Conservation (phyloP, 1,140 invertebrate species). For the Drosophila nasuta region DNA sequence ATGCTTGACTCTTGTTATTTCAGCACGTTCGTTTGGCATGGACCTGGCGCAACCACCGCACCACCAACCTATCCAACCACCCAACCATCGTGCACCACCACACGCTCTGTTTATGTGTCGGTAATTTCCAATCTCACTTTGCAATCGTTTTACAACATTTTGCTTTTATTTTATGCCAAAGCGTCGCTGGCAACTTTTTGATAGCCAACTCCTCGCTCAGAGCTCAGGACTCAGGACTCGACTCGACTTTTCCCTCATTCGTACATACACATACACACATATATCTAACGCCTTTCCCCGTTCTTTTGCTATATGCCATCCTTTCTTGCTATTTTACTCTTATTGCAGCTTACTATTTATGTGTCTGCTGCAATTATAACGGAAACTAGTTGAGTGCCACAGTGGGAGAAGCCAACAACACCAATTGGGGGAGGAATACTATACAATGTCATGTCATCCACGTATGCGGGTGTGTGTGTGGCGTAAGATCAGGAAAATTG, state of each 20-base stretch:
- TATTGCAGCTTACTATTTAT: conserved; percentile 83
- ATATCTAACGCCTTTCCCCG: not conserved
- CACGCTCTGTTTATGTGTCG: conserved; percentile 67
- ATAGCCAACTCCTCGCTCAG: conserved; percentile 48
- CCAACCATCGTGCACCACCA: conserved; percentile 3
- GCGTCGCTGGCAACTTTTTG: conserved; percentile 70
- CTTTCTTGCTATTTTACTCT: conserved; percentile 54
- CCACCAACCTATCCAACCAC: not conserved
- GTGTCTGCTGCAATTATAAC: conserved; percentile 84
- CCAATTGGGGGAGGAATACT: not conserved
- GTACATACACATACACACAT: not conserved
- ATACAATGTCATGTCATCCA: not conserved
- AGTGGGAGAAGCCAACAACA: conserved; percentile 54
- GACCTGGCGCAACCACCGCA: conserved; percentile 15
- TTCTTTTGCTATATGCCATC: not conserved
- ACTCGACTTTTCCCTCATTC: conserved; percentile 7
- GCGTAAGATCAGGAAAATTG: not conserved
- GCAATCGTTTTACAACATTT: conserved; percentile 83
- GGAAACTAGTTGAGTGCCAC: conserved; percentile 80
- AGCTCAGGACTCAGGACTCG: conserved; percentile 12
- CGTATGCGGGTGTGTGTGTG: not conserved
- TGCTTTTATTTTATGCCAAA: conserved; percentile 82
- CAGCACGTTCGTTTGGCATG: conserved; percentile 71
- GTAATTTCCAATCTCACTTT: conserved; percentile 83
- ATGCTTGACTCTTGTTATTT: conserved; percentile 76